Evolutionary conservation across 2,113 vertebrate genomes (phyloP).

Genomic region (Osmerus eperlanus): DNA sequence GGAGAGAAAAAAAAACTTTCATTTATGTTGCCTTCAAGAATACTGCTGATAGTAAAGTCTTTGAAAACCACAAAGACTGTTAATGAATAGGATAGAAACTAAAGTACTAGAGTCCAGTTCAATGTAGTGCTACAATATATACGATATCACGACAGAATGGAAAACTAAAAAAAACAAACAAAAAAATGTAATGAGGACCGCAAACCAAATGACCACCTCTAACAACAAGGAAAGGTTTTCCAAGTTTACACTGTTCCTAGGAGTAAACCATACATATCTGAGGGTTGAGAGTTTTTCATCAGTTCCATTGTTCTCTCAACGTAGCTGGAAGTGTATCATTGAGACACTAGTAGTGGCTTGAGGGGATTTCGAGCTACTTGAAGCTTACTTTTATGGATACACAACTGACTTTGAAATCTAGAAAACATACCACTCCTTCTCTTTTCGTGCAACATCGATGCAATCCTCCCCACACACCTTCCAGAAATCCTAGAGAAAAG

Average conservation of each 20-base stretch:
- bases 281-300: conserved; percentile 56
- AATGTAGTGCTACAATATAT: conserved; percentile 63
- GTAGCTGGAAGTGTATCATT: conserved; percentile 68
- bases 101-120: conserved; percentile 67
- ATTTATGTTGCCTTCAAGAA: conserved; percentile 79
- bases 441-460: conserved; percentile 40
- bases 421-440: conserved; percentile 39
- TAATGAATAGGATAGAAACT: conserved; percentile 64
- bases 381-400: conserved; percentile 49
- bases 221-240: conserved; percentile 61
- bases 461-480: conserved; percentile 40
- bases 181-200: conserved; percentile 54
- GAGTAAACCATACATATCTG: conserved; percentile 62
- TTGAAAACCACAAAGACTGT: conserved; percentile 66
- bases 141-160: conserved; percentile 45
- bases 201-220: conserved; percentile 66
- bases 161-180: conserved; percentile 52
- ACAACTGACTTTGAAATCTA: conserved; percentile 53
- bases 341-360: conserved; percentile 53
- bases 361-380: conserved; percentile 56
- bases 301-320: conserved; percentile 62
- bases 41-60: conserved; percentile 69
- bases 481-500: conserved; percentile 27
- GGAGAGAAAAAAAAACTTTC: conserved; percentile 51
- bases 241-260: conserved; percentile 69